Base-by-base conservation (phyloP, 2,113 vertebrate genomes). In the Colistium nudipinnis region DNA sequence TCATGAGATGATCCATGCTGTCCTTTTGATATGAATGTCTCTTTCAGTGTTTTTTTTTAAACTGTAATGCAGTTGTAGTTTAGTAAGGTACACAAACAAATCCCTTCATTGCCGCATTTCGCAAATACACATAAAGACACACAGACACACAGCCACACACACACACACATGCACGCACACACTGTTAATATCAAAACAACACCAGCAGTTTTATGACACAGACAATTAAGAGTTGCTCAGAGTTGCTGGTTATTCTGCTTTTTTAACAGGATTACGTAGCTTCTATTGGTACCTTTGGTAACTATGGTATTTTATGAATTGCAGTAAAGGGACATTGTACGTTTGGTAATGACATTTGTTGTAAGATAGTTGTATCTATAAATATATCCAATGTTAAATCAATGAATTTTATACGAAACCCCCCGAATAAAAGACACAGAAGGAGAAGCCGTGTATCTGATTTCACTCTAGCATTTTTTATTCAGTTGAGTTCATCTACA, bases 271-370 rank as follows among this genome's bases (percentile, higher is more conserved):
- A 83, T 52, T 67, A 79, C 62, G 84, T 87, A 86, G 86, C 85
- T 80, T 80, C 83, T 85, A 87, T 90, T 90, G 91, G 91, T 92
- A 92, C 91, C 87, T 90, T 90, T 90, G 87, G 82, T 86, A 87
- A 87, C 82, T 88, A 86, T 88, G 87, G 84, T 90, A 90, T 91
- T 92, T 91, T 89, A 87, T 82, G 83, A 86, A 83, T 87, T 85
- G 77, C 83, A 85, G 83, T 86, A 83, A 89, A 88, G 80, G 84
- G 87, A 88, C 70, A 86, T 87, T 92, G 84, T 92, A 87, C 57
- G 87, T 90, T 92, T 89, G 88, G 86, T 89, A 85, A 88, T 89
- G 81, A 82, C 70, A 87, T 86, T 91, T 90, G 87, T 89, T 92
- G 87, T 91, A 90, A 90, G 76, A 91, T 90, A 91, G 81, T 69